phyloP scores from a whole-genome alignment of 2,888 invertebrate genomes.

The Agriotes lineatus region DNA sequence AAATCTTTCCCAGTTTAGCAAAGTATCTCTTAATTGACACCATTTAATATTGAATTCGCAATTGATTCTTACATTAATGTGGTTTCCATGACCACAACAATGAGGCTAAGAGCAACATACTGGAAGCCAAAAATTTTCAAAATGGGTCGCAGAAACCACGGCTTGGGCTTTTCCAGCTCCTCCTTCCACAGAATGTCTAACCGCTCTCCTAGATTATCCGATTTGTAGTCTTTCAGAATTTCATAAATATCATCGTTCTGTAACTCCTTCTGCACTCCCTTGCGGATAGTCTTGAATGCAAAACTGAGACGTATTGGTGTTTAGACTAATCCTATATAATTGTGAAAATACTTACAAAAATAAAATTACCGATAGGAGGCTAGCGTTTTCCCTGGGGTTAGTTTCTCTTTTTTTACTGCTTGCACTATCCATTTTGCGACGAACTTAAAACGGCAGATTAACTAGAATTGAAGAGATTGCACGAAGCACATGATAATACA shows the following conservation, averaged over 20 bases:
- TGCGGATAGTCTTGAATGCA: slow-evolving; percentile 58
- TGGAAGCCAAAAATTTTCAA: slow-evolving; percentile 41
- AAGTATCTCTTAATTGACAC: too few relatives aligned
- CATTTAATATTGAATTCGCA: too few relatives aligned
- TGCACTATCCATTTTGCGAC: neutral
- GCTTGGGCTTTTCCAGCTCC: slow-evolving; percentile 33
- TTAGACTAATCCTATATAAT: neutral
- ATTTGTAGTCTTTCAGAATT: slow-evolving; percentile 68
- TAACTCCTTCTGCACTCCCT: slow-evolving; percentile 75
- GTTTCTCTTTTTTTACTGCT: slow-evolving; percentile 60
- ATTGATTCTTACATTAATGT: slow-evolving; percentile 45
- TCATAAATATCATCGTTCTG: slow-evolving; percentile 73
- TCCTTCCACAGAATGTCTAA: slow-evolving; percentile 62
- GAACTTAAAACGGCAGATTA: neutral
- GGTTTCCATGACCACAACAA: slow-evolving; percentile 36
- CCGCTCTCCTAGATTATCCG: slow-evolving; percentile 66
- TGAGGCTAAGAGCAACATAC: slow-evolving; percentile 35
- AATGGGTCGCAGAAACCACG: slow-evolving; percentile 33
- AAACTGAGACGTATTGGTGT: slow-evolving; percentile 16
- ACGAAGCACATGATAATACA: too few relatives aligned
- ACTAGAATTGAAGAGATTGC: too few relatives aligned
- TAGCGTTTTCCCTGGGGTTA: slow-evolving; percentile 75
- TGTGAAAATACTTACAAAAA: slow-evolving; percentile 71
- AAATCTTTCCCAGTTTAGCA: too few relatives aligned
- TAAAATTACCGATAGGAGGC: slow-evolving; percentile 72